Evolutionary conservation across 2,113 vertebrate genomes (phyloP).

Genomic region (Megatriorchis doriae): DNA sequence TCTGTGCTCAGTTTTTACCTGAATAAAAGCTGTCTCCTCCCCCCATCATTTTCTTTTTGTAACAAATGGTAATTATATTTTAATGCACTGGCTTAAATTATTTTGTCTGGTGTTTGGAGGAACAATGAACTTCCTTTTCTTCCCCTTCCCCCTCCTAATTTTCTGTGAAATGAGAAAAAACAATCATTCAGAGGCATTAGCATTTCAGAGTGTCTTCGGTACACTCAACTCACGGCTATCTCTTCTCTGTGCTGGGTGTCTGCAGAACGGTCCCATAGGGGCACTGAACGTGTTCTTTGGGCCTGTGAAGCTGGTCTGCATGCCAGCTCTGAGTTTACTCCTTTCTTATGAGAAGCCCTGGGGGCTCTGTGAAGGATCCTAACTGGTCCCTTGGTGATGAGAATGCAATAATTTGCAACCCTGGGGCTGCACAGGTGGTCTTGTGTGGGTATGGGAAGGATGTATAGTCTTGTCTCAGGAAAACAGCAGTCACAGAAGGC

Average conservation of each 20-base stretch:
- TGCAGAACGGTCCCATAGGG: neutral
- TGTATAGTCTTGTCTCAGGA: neutral
- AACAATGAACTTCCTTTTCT: neutral
- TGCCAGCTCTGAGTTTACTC: neutral
- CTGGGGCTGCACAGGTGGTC: neutral
- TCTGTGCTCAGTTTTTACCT: neutral
- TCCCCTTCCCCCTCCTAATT: neutral
- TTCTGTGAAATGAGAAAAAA: conserved; percentile 8
- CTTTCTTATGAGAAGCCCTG: neutral
- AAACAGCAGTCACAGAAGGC: neutral
- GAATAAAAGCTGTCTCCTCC: neutral
- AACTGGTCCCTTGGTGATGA: neutral
- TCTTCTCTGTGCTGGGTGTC: neutral
- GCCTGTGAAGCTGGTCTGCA: neutral
- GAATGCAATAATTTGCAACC: neutral
- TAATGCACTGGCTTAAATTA: neutral
- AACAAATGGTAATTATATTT: neutral
- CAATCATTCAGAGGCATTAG: neutral
- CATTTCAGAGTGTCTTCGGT: neutral
- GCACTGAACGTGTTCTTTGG: neutral
- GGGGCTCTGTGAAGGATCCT: neutral
- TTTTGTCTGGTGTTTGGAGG: neutral
- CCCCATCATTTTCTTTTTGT: neutral
- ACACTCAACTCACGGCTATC: neutral
- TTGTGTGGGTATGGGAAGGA: neutral